phyloP scores from a whole-genome alignment of 2,797 vertebrate genomes.

The Pygocentrus nattereri region DNA sequence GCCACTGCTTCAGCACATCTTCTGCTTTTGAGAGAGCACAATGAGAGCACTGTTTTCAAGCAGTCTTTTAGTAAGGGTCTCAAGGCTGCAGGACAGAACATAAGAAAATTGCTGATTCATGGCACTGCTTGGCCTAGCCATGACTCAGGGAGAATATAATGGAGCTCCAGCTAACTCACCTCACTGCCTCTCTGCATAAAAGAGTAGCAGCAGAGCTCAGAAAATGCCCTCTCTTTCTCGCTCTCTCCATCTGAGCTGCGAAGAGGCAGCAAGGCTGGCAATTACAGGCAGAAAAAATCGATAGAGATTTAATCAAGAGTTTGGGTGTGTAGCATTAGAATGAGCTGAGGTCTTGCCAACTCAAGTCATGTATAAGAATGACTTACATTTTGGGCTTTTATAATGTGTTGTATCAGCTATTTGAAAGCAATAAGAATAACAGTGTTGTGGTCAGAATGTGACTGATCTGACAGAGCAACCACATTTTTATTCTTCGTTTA shows the following conservation, averaged over 20 bases:
- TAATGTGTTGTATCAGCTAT: not conserved
- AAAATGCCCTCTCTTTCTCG: conserved; percentile 29
- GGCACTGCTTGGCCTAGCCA: conserved; percentile 34
- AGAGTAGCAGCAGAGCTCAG: conserved; percentile 14
- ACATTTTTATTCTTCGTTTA: no score
- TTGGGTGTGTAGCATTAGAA: conserved; percentile 34
- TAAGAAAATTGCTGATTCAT: conserved; percentile 28
- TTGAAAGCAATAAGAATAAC: not conserved
- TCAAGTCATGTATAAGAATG: not conserved
- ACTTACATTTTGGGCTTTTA: not conserved
- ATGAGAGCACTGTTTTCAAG: conserved; percentile 70
- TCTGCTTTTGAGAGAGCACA: conserved; percentile 53
- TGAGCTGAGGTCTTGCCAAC: conserved; percentile 6
- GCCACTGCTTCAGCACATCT: not conserved
- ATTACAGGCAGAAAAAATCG: conserved; percentile 62
- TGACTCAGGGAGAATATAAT: conserved; percentile 51
- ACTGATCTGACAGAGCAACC: not conserved
- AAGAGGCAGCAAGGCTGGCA: conserved; percentile 57
- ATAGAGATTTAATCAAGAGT: conserved; percentile 64
- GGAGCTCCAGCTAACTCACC: conserved; percentile 31
- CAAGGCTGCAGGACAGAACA: conserved; percentile 31
- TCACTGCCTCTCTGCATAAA: conserved; percentile 26
- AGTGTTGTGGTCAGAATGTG: not conserved
- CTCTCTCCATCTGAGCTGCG: conserved; percentile 24
- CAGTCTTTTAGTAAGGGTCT: conserved; percentile 57